Base-by-base conservation (phyloP, 2,113 vertebrate species). In the Sinocyclocheilus grahami region DNA sequence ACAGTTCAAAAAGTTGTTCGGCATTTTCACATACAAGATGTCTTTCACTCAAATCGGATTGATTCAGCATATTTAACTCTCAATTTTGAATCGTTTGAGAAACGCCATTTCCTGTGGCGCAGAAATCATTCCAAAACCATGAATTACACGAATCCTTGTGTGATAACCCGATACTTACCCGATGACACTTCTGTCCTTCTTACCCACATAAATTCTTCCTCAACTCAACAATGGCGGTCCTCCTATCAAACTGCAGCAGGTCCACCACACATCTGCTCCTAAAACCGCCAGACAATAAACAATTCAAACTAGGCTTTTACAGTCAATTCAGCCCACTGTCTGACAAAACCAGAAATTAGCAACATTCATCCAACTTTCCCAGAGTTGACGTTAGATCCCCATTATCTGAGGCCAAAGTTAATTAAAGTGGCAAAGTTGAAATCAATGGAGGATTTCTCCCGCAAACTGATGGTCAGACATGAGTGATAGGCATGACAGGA, bases 321-420 rank as follows among this genome's bases (percentile, higher is more conserved):
- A 93, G 93, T 93, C 91, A 89, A 94, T 95, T 95, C 85, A 91
- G 90, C 85, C 93, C 91, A 93, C 92, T 93, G 90, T 92, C 91
- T 78, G 77, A 92, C 91, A 93, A 93, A 93, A 93, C 90, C 82
- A 48, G 27, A 87, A 89, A 90, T 88, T 82, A 87, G 33, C 77
- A 85, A 71, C 51, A 69, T 69, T 81, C 78, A 24, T 89, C 87
- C 65, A 91, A 94, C 89, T 93, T 96, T 94, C 90, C 90, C 85
- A 89, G 88, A 86, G 92, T 94, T 72, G 78, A 53, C 90, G 82
- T 84, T 79, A 92, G 91, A 94, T 94, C 93, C 92, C 91, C 90
- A 95, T 96, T 95, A 95, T 95, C 94, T 95, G 90, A 89, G 81
- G 78, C 90, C 85, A 89, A 93, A 95, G 95, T 96, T 96, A 96